Percentiles rank a stretch among this genome's conserved stretches.
These are phyloP conservation scores for Dipus sagitta DNA, from an alignment of 2,797 vertebrate species.

Conservation along the genomic window DNA sequence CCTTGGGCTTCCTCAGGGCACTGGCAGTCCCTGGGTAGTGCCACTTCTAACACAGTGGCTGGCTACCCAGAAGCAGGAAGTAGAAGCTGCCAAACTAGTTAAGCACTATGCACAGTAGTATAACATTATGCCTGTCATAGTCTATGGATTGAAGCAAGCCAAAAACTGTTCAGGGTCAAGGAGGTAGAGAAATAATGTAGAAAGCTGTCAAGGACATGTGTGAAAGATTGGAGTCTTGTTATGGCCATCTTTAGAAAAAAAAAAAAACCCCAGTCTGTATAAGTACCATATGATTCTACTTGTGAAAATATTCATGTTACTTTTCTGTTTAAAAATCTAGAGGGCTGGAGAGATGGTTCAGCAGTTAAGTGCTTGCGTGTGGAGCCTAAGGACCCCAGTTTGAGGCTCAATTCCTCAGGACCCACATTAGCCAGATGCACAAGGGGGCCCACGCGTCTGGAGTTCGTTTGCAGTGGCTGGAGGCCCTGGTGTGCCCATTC, in stretches of 20 bases:
- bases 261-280: not conserved
- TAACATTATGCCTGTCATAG: not conserved
- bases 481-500: no score
- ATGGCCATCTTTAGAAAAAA: not conserved
- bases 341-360: no score
- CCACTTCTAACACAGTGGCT: not conserved
- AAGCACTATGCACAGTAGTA: not conserved
- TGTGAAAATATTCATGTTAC: not conserved
- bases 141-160: not conserved
- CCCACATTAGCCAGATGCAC: no score
- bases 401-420: no score
- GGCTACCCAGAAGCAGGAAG: not conserved
- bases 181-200: not conserved
- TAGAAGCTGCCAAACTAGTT: not conserved
- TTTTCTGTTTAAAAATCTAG: not conserved
- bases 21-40: not conserved
- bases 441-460: no score
- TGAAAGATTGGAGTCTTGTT: not conserved
- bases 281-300: not conserved
- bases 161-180: not conserved
- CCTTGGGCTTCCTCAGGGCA: not conserved
- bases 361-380: no score
- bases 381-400: no score
- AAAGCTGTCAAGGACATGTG: not conserved
- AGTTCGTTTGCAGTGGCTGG: no score